A percentile compares a stretch with the other conserved stretches of the same genome.
These are phyloP conservation scores for Nephrocerus scutellatus DNA, from an alignment of 2,888 invertebrate genomes.

Conservation along the genomic window DNA sequence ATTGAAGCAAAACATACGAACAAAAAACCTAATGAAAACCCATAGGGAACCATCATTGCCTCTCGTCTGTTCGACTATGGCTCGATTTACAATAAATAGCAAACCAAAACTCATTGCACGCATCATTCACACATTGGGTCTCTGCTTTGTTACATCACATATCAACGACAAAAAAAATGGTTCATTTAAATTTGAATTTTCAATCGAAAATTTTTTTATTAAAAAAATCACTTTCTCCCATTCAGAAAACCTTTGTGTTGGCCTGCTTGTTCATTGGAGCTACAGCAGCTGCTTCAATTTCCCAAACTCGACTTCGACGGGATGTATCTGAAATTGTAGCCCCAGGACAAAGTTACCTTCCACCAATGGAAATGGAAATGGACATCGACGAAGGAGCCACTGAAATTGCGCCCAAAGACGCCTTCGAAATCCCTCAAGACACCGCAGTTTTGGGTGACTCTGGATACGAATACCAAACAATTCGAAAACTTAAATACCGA, in stretches of 20 bases:
- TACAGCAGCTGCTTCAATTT: conserved; percentile 27
- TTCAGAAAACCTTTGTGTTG: conserved; percentile 34
- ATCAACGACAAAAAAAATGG: no score
- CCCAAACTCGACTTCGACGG: conserved; percentile 24
- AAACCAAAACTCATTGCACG: no score
- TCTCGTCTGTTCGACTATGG: no score
- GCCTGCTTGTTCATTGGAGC: conserved; percentile 27
- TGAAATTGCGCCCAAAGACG: conserved; percentile 9
- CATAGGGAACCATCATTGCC: no score
- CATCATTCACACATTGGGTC: no score
- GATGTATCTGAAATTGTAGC: conserved; percentile 31
- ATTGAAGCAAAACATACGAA: no score
- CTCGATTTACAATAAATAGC: no score
- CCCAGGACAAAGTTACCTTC: conserved; percentile 24
- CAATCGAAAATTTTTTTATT: no score
- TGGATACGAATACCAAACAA: conserved; percentile 34
- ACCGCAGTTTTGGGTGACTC: conserved; percentile 22
- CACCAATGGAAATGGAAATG: conserved; percentile 14
- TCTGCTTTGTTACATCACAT: no score
- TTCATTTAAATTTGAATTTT: no score
- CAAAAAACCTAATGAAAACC: no score
- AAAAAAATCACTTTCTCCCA: not conserved
- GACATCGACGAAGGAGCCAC: not conserved
- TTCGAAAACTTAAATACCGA: conserved; percentile 32
- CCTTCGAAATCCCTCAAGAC: conserved; percentile 11